Evolutionary conservation across 2,113 vertebrate species (phyloP), one percentile per base, ranked within the genome.

Genomic region (Rhinopomastus cyanomelas): DNA sequence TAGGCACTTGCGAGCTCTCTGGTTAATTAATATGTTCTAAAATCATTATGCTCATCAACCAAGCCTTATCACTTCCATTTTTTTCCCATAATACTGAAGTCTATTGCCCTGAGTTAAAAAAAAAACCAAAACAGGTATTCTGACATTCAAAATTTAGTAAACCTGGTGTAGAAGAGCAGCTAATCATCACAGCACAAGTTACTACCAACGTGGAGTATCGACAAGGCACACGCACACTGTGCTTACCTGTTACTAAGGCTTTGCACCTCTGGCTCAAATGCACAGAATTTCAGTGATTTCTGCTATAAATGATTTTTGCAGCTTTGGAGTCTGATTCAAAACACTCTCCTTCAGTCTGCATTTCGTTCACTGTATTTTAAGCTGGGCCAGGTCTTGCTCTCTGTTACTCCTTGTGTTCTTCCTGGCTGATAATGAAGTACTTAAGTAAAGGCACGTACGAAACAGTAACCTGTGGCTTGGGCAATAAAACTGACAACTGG

Each of bases 21-120:
- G 66, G 71, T 94, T 95, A 95, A 96, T 95, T 94, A 95, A 94
- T 85, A 87, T 79, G 75, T 87, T 96, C 94, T 85, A 90, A 96
- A 95, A 94, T 93, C 92, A 92, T 95, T 86, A 95, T 36, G 82
- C 87, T 94, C 94, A 95, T 90, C 91, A 94, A 48, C 85, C 75
- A 65, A 93, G 87, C 65, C 93, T 93, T 85, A 81, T 73, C 67
- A 13, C 85, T 89, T 76, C 89, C 59, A 82, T 81, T 93, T 92
- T 76, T 79, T 60, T 30, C 36, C 84, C 76, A 34, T 74, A 87
- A 73, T 6, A 96, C 78, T 71, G 67, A 90, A 85, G 75, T 73
- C 79, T 59, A 85, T 93, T 60, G 75, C 79, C 87, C 52, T 62
- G 57, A 92, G 89, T 92, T 42, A 42, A 42, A 42, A 68, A 92